Evolutionary conservation across 2,888 invertebrate species (phyloP).

Genomic region (Aphidoletes aphidimyza): DNA sequence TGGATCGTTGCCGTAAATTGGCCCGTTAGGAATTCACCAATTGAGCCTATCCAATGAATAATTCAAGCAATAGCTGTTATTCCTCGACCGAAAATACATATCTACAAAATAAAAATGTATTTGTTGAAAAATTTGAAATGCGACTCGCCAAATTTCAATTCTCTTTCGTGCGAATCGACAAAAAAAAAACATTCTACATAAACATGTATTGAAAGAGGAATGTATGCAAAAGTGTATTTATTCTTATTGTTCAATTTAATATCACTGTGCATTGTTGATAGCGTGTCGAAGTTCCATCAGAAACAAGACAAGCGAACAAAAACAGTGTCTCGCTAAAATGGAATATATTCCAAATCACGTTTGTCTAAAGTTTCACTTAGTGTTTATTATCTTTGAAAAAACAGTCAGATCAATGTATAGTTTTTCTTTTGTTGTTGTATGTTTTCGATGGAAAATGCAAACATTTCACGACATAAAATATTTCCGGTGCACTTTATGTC

Average conservation of each 20-base stretch:
- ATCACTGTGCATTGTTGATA: neutral
- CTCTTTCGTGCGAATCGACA: neutral
- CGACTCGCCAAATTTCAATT: neutral
- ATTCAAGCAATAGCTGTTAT: slow-evolving; percentile 9
- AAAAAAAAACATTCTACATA: neutral
- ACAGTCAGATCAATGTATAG: neutral
- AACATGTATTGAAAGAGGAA: too few species aligned
- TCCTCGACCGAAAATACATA: neutral
- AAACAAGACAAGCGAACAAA: neutral
- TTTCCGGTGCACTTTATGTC: neutral
- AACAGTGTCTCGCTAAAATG: too few species aligned
- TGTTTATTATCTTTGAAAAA: neutral
- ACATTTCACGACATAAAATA: neutral
- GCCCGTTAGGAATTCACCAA: slow-evolving; percentile 5
- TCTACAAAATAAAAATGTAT: neutral
- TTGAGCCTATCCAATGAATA: slow-evolving; percentile 43
- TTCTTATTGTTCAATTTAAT: neutral
- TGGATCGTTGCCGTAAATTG: slow-evolving; percentile 27
- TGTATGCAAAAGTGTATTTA: slow-evolving; percentile 1
- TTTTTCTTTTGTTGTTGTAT: neutral
- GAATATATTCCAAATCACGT: neutral
- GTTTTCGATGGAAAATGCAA: neutral
- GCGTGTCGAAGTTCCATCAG: neutral
- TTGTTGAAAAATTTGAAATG: neutral
- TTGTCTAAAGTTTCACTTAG: slow-evolving; percentile 44